Base-by-base conservation (phyloP, 2,113 vertebrate genomes). In the Parotia lawesii region DNA sequence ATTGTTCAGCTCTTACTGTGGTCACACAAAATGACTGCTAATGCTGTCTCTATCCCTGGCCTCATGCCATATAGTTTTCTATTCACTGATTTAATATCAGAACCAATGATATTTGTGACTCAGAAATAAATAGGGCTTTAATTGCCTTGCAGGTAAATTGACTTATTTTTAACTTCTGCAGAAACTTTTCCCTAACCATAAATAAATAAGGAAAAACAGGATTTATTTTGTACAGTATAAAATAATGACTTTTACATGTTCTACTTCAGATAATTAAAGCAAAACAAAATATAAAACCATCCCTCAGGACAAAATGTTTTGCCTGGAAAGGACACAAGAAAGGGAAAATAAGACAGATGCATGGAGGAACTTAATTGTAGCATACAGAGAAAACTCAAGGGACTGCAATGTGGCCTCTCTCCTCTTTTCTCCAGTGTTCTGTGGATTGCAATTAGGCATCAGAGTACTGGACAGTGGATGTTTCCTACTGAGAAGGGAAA, bases 291-390 rank as follows among this genome's bases (percentile, higher is more conserved):
- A 64, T 42, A 87, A 93, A 78, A 21, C 37, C 18, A 54, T 83
- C 50, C 51, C 60, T 66, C 38, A 76, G 78, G 89, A 89, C 57
- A 81, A 65, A 45, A 44, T 28, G 7, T 19, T 95, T 93, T 93
- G 44, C 37, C 51, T 90, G 31, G 60, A 77, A 90, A 96, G 47
- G 85, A 87, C 44, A 65, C 88, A 77, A 77, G 72, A 86, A 91
- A 86, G 40, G 14, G 48, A 86, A 93, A 86, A 88, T 79, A 90
- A 94, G 87, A 80, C 60, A 91, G 85, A 86, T 84, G 53, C n/a
- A 19, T 78, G 33, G 61, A 77, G 45, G 51, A 88, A 93, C 57
- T 88, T 94, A 93, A 83, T 89, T 93, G 85, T 86, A 38, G 51
- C 64, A 28, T 25, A 27, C 37, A 60, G n/a, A 84, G 48, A 80